phyloP scores from a whole-genome alignment of 2,797 vertebrate genomes.

The Rhinogobio ventralis region DNA sequence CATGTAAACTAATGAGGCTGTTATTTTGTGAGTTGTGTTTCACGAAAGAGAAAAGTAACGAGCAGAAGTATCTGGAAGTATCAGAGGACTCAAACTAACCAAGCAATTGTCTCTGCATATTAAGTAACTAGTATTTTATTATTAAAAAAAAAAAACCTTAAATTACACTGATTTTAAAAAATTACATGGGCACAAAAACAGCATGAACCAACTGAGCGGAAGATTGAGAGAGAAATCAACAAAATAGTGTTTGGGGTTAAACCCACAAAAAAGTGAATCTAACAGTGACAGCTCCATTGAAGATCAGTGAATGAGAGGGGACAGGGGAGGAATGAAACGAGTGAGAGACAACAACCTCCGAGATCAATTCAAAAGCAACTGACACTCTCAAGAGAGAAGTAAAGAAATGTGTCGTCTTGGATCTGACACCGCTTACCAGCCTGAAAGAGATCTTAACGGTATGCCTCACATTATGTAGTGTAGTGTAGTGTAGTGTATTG shows the following conservation, averaged over 20 bases:
- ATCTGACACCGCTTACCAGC: conserved; percentile 12
- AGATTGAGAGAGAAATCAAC: neutral
- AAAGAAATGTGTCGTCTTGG: conserved; percentile 5
- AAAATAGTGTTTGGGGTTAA: conserved; percentile 16
- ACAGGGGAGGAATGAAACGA: conserved; percentile 4
- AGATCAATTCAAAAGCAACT: conserved; percentile 35
- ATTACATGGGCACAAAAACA: neutral
- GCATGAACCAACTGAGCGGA: neutral
- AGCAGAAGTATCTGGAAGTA: neutral
- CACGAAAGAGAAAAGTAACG: neutral
- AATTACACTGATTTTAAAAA: no score
- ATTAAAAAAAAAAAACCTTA: neutral
- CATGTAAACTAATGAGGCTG: neutral
- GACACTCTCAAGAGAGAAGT: conserved; percentile 11
- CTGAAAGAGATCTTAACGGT: neutral
- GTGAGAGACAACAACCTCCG: neutral
- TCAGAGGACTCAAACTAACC: neutral
- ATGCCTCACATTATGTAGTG: neutral
- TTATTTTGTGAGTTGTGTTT: neutral
- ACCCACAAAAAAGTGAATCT: neutral
- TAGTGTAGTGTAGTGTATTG: neutral
- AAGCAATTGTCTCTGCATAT: conserved; percentile 2
- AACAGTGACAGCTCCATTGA: conserved; percentile 16
- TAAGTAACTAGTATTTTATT: neutral
- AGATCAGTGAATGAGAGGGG: conserved; percentile 17